Conservation (phyloP, 2,888 invertebrate genomes). For the Brachypalpus laphriformis region DNA sequence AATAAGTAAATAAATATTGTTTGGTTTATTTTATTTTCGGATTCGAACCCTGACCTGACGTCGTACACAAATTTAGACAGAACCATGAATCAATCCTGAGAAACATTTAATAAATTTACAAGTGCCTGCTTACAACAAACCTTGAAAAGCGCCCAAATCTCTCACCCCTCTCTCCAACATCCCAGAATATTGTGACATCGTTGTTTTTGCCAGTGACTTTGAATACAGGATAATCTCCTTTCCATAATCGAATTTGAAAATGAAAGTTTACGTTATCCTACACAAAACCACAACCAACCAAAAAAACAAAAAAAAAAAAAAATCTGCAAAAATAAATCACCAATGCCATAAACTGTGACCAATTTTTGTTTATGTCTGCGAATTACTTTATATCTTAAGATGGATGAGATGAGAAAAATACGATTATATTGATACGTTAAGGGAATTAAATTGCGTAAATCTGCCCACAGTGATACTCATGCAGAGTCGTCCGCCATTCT, state of each 20-base stretch:
- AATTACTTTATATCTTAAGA: not conserved
- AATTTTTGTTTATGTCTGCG: slow-evolving; percentile 6
- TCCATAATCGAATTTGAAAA: not conserved
- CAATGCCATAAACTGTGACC: slow-evolving; percentile 3
- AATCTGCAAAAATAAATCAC: slow-evolving; percentile 6
- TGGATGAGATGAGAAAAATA: slow-evolving; percentile 1
- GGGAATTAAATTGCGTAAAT: slow-evolving; percentile 34
- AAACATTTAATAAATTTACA: no score
- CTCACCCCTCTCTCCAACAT: not conserved
- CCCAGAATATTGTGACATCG: not conserved
- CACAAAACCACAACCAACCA: not conserved
- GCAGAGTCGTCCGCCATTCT: not conserved
- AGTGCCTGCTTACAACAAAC: no score
- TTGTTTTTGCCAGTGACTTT: not conserved
- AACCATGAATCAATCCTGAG: no score
- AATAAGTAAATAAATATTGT: no score
- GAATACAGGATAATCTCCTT: not conserved
- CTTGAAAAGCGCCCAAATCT: no score
- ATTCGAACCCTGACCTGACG: no score
- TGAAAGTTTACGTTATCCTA: not conserved
- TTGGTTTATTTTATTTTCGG: no score
- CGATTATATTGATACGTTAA: slow-evolving; percentile 8
- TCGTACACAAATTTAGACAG: no score
- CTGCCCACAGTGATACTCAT: not conserved
- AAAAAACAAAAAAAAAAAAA: not conserved